Evolutionary conservation across 2,888 invertebrate genomes (phyloP), one percentile per base, ranked within the genome.

Genomic region (Mystacides longicornis): DNA sequence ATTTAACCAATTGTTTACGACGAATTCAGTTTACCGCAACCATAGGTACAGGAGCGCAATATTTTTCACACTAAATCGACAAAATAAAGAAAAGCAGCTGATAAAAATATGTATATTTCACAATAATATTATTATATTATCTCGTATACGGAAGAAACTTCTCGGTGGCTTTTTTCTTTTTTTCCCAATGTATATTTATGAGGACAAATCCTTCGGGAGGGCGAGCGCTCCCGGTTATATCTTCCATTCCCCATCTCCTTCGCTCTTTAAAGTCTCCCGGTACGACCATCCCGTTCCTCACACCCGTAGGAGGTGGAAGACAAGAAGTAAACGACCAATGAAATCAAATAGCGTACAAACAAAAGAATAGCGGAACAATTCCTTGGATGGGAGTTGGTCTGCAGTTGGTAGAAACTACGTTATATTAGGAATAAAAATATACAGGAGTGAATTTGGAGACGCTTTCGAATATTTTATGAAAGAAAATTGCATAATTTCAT

Each of bases 261-360:
- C 52, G 14, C 37, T n/a, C 14, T 14, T 37, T 3, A 37, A 14
- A 4, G 14, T 37, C 3, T 14, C 14, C 14, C 3, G 14, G 14
- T 37, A 37, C 14, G 16, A 14, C 3, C 16, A 14, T 37, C 47
- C 51, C 43, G 22, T 5, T 50, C 42, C 53, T n/a, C 23, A 49
- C 42, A 21, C 27, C 47, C 33, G 19, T 31, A 23, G 14, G 21
- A 9, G 49, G 46, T 31, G 23, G 54, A n/a, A n/a, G n/a, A 37
- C 37, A 37, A 14, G 51, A 52, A 54, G 54, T 49, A 55, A 49
- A 57, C 52, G 57, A 57, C 61, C 61, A 61, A 61, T 61, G 61
- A 61, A 61, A 61, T 61, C 61, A 61, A 61, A 61, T 61, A 61
- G 61, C 61, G 61, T 48, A 53, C 61, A 59, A 61, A 61, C 59